Evolutionary conservation across 1,140 invertebrate genomes (phyloP).

Genomic region (Zaprionus kolodkinae): DNA sequence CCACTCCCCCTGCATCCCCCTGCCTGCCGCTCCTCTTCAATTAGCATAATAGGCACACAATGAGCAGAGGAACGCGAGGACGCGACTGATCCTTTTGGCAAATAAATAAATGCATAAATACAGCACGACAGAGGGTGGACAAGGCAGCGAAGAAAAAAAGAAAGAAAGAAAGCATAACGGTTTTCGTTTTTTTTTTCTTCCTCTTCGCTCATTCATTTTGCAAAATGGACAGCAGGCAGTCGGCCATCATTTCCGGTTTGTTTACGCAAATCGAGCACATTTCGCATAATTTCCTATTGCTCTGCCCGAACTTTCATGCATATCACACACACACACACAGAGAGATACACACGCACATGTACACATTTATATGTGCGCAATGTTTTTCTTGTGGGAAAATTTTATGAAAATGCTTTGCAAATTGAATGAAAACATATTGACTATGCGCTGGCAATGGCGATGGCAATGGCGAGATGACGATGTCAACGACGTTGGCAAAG

Average conservation of each 20-base stretch:
- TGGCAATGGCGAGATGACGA: conserved; percentile 43
- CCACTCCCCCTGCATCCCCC: too few relatives aligned
- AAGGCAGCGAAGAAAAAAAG: neutral
- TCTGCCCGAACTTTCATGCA: conserved; percentile 56
- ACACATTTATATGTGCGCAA: conserved; percentile 69
- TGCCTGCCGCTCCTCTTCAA: conserved; percentile 77
- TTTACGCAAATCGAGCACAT: conserved; percentile 83
- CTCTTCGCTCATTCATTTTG: conserved; percentile 53
- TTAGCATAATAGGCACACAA: conserved; percentile 82
- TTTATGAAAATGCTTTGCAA: conserved; percentile 83
- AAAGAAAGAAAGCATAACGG: neutral
- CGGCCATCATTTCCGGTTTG: conserved; percentile 82
- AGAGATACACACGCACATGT: conserved; percentile 38
- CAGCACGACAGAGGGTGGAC: conserved; percentile 1
- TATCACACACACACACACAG: conserved; percentile 35
- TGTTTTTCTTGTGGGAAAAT: conserved; percentile 80
- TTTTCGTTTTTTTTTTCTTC: neutral
- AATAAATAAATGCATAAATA: conserved; percentile 83
- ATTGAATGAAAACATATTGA: conserved; percentile 83
- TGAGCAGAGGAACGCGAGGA: conserved; percentile 40
- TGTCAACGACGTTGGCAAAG: conserved; percentile 58
- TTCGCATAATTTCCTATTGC: conserved; percentile 84
- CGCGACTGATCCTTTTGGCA: conserved; percentile 80
- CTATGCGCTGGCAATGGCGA: conserved; percentile 60
- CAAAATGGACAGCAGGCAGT: conserved; percentile 75